Percentiles rank a stretch among this genome's conserved stretches.
phyloP scores from a whole-genome alignment of 2,888 invertebrate genomes.

The Calliopum simillimum region DNA sequence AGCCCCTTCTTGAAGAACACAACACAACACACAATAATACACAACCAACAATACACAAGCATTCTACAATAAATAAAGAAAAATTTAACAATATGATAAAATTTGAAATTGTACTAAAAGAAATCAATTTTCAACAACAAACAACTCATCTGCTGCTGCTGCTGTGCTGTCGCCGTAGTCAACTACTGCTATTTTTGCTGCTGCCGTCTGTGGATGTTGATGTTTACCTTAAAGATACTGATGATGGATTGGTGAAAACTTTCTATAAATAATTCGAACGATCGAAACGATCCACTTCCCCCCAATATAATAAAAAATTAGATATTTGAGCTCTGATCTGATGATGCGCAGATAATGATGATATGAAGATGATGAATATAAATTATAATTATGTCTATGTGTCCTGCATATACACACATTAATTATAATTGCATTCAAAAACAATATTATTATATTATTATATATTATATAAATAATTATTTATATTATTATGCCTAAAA shows the following conservation, averaged over 20 bases:
- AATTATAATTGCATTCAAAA: constrained; percentile 35
- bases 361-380: constrained; percentile 25
- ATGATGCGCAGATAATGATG: constrained; percentile 1
- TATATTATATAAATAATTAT: constrained; percentile 50
- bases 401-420: constrained; percentile 31
- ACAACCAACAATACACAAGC: constrained; percentile 9
- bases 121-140: background rate
- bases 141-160: constrained; percentile 25
- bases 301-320: too few relatives aligned
- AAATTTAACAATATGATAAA: constrained; percentile 21
- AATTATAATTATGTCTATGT: constrained; percentile 32
- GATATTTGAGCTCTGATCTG: background rate
- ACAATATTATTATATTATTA: constrained; percentile 45
- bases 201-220: constrained; percentile 30
- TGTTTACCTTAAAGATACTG: background rate
- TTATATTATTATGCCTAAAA: constrained; percentile 65
- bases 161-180: background rate
- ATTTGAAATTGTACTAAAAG: constrained; percentile 19
- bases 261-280: constrained; percentile 18
- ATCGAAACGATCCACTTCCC: constrained; percentile 9
- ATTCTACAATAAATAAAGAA: background rate
- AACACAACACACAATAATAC: too few relatives aligned
- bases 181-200: background rate
- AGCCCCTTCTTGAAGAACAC: constrained; percentile 1
- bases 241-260: constrained; percentile 20